A percentile compares a stretch with the other conserved stretches of the same genome.
Evolutionary conservation across 1,140 invertebrate species (phyloP).

Genomic region (Drosophila tani): DNA sequence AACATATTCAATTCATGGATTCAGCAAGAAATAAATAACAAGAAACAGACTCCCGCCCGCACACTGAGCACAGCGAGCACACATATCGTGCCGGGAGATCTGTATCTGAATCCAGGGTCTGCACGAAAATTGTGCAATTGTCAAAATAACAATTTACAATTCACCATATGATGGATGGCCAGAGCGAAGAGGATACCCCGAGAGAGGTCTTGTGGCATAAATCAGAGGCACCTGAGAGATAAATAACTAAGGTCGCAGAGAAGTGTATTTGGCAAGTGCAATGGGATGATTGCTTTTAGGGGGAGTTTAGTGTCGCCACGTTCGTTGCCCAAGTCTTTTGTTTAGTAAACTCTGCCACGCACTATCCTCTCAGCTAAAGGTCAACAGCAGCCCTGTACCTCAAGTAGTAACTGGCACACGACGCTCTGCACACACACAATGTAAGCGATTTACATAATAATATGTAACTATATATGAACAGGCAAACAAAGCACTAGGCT

Average conservation of each 20-base stretch:
- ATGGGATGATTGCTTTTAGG: constrained; percentile 49
- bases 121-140: constrained; percentile 81
- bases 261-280: constrained; percentile 53
- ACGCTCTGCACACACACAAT: constrained; percentile 68
- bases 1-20: constrained; percentile 72
- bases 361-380: constrained; percentile 52
- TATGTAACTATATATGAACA: constrained; percentile 71
- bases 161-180: constrained; percentile 50
- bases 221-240: constrained; percentile 55
- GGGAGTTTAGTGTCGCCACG: constrained; percentile 64
- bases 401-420: constrained; percentile 71
- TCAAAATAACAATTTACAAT: constrained; percentile 78
- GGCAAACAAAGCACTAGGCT: constrained; percentile 59
- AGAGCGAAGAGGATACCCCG: constrained; percentile 9
- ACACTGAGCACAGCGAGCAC: constrained; percentile 27
- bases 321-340: constrained; percentile 83
- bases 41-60: constrained; percentile 34
- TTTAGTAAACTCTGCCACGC: constrained; percentile 50
- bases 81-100: constrained; percentile 69
- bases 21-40: constrained; percentile 51
- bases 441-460: constrained; percentile 80
- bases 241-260: constrained; percentile 32
- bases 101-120: constrained; percentile 61
- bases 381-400: constrained; percentile 72
- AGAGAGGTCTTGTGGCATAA: constrained; percentile 21